A percentile compares a stretch with the other conserved stretches of the same genome.
These are phyloP conservation scores for Aselliscus stoliczkanus DNA, from an alignment of 2,797 vertebrate genomes.

Conservation along the genomic window DNA sequence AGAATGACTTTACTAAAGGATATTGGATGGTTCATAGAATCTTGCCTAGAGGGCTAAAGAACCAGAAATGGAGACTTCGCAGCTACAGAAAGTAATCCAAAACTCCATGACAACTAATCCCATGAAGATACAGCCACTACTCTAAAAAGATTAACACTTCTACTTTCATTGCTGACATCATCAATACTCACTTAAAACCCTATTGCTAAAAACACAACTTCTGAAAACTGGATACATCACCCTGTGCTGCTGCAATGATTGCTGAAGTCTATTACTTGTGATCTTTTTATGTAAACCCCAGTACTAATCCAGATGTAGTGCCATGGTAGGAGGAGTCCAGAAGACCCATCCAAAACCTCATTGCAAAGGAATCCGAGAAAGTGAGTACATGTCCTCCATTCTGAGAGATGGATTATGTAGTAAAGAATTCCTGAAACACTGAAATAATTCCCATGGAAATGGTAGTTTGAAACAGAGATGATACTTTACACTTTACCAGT, in stretches of 20 bases:
- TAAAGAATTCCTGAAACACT: not conserved
- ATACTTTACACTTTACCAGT: not conserved
- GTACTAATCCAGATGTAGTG: not conserved
- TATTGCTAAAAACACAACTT: not conserved
- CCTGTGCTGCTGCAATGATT: not conserved
- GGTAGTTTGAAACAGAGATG: not conserved
- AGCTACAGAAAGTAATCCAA: not conserved
- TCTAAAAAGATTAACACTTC: too few relatives aligned
- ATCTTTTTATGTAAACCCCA: not conserved
- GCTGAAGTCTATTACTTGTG: not conserved
- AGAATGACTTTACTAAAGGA: not conserved
- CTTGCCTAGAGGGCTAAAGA: not conserved
- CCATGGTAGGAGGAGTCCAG: not conserved
- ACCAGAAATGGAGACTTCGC: not conserved
- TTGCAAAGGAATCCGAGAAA: not conserved
- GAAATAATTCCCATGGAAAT: not conserved
- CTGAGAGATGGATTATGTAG: not conserved
- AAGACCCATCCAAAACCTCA: not conserved
- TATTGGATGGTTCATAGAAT: not conserved
- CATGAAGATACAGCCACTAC: not conserved
- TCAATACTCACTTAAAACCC: not conserved
- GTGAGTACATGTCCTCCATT: rapidly evolving
- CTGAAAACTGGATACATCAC: not conserved
- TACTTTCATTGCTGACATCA: not conserved
- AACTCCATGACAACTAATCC: not conserved